phyloP scores from a whole-genome alignment of 2,113 vertebrate genomes.

The Macaca nemestrina region DNA sequence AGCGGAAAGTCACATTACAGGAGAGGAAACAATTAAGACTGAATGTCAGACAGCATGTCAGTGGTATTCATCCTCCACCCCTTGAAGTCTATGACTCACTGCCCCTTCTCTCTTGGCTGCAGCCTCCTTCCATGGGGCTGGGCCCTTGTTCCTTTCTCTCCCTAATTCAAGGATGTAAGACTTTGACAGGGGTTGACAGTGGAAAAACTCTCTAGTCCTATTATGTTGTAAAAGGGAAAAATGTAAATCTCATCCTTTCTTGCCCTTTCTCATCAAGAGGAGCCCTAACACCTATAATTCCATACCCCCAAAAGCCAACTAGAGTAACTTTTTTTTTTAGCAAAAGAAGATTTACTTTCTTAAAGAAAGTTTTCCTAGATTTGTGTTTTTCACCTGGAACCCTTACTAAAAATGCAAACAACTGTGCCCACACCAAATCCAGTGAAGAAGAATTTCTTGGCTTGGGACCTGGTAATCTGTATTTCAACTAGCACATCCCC shows the following conservation, averaged over 20 bases:
- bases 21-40: conserved; percentile 38
- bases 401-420: neutral
- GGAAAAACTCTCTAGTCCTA: neutral
- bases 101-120: neutral
- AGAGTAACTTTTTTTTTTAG: neutral
- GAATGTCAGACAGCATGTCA: neutral
- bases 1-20: neutral
- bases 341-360: conserved; percentile 8
- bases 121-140: neutral
- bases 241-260: neutral
- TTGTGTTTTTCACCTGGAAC: neutral
- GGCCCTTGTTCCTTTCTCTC: neutral
- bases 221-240: neutral
- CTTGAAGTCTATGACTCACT: neutral
- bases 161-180: neutral
- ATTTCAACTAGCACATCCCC: neutral
- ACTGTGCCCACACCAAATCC: neutral
- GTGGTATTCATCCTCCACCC: neutral
- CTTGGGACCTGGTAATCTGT: neutral
- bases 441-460: neutral
- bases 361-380: neutral
- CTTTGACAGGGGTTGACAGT: neutral
- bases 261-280: neutral
- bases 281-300: neutral
- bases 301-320: neutral